These are phyloP conservation scores for Smutsia temminckii DNA, from an alignment of 2,797 vertebrate genomes.

Conservation along the genomic window DNA sequence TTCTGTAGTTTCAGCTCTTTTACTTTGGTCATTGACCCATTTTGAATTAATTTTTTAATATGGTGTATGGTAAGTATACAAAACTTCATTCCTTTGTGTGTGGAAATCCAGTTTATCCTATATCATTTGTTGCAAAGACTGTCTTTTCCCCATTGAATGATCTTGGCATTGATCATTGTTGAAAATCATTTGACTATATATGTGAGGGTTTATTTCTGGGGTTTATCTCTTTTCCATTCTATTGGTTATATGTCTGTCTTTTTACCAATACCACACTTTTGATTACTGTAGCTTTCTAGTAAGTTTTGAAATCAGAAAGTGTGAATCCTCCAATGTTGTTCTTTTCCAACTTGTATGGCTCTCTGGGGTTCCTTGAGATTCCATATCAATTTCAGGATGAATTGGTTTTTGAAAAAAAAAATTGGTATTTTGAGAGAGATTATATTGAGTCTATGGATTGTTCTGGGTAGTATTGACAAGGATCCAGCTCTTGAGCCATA, in stretches of 20 bases:
- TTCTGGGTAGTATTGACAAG: neutral
- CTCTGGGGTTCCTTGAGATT: neutral
- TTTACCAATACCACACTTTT: neutral
- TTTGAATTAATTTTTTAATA: neutral
- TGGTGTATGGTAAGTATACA: neutral
- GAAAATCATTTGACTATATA: neutral
- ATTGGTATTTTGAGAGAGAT: neutral
- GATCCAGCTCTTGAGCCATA: neutral
- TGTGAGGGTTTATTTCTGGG: neutral
- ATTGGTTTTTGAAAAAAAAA: neutral
- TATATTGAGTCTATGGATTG: neutral
- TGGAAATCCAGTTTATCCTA: neutral
- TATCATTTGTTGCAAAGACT: neutral
- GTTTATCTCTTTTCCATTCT: neutral
- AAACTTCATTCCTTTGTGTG: neutral
- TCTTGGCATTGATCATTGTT: neutral
- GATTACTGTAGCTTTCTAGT: neutral
- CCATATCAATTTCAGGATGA: neutral
- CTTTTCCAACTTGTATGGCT: neutral
- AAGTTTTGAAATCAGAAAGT: neutral
- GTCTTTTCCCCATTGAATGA: neutral
- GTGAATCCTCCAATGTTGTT: neutral
- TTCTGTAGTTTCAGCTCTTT: neutral
- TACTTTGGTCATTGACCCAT: neutral
- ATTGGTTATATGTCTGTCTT: neutral